phyloP scores from a whole-genome alignment of 2,113 vertebrate genomes.

The Mixornis gularis region DNA sequence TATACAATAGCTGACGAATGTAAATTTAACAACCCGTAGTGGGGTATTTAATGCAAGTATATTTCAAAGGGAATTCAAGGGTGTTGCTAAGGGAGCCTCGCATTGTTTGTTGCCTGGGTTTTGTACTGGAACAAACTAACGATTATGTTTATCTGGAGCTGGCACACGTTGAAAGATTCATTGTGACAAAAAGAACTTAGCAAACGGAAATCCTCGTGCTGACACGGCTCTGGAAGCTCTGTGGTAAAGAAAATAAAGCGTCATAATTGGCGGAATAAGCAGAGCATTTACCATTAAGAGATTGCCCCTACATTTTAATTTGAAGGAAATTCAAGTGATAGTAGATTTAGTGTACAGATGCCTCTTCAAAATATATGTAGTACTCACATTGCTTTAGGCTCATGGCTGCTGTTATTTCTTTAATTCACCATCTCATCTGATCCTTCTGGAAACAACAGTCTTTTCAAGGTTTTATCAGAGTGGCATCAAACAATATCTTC shows the following conservation, averaged over 20 bases:
- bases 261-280: not conserved
- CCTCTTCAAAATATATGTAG: not conserved
- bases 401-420: not conserved
- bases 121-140: not conserved
- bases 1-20: not conserved
- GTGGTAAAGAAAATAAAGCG: not conserved
- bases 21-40: not conserved
- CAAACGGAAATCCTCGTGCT: slow-evolving; percentile 26
- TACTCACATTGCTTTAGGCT: not conserved
- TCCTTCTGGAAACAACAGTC: not conserved
- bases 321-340: not conserved
- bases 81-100: not conserved
- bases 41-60: not conserved
- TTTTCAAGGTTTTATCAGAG: not conserved
- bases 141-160: not conserved
- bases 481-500: not conserved
- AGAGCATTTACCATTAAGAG: not conserved
- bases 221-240: not conserved
- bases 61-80: not conserved
- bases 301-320: not conserved
- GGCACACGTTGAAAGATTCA: not conserved
- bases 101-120: not conserved
- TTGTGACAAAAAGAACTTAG: slow-evolving; percentile 4
- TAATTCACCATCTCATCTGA: not conserved
- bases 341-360: not conserved